Evolutionary conservation across 1,140 invertebrate genomes (phyloP).

Genomic region (Maconellicoccus hirsutus): DNA sequence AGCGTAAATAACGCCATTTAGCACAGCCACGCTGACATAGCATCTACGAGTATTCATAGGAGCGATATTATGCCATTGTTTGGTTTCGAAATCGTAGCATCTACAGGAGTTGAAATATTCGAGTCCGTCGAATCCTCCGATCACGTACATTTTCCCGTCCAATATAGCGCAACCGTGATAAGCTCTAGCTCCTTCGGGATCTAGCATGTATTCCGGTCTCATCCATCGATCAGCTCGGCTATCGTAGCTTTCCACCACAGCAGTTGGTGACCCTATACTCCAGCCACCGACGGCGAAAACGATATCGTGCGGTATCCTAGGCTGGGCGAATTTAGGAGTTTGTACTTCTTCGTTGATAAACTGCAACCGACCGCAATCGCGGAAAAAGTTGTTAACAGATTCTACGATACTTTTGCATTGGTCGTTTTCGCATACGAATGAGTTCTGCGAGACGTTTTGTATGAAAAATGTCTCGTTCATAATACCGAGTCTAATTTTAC

Average conservation of each 20-base stretch:
- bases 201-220: conserved; percentile 41
- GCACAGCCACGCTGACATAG: conserved; percentile 51
- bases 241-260: conserved; percentile 64
- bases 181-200: conserved; percentile 49
- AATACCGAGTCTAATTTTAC: conserved; percentile 66
- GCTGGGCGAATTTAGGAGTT: conserved; percentile 54
- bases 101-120: conserved; percentile 52
- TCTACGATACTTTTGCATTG: neutral
- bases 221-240: conserved; percentile 63
- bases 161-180: conserved; percentile 61
- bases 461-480: conserved; percentile 69
- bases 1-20: conserved; percentile 56
- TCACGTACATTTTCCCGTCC: conserved; percentile 46
- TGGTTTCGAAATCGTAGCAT: conserved; percentile 49
- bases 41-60: conserved; percentile 50
- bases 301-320: conserved; percentile 54
- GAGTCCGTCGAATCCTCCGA: conserved; percentile 54
- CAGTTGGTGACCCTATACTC: conserved; percentile 55
- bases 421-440: conserved; percentile 16
- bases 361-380: conserved; percentile 47
- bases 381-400: conserved; percentile 47
- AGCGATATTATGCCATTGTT: conserved; percentile 45
- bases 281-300: conserved; percentile 65
- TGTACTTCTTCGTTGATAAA: conserved; percentile 61
- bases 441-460: conserved; percentile 41